A percentile compares a stretch with the other conserved stretches of the same genome.
These are phyloP conservation scores for Rhadinocentrus ornatus DNA, from an alignment of 2,797 vertebrate species.

Conservation along the genomic window DNA sequence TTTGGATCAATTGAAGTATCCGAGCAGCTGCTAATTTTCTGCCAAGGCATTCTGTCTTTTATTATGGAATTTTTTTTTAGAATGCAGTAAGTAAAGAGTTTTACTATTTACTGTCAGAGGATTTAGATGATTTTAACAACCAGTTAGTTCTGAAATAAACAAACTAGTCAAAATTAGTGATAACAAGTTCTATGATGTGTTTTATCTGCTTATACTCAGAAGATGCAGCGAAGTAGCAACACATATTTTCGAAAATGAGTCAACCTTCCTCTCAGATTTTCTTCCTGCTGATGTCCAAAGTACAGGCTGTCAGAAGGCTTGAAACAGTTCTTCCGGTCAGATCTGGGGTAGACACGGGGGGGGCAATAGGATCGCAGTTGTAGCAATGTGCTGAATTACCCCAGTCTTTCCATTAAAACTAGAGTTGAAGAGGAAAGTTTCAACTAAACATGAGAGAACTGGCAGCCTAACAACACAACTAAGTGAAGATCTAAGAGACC, in stretches of 20 bases:
- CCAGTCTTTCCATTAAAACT: not conserved
- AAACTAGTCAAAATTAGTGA: not conserved
- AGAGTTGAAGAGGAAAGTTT: slow-evolving; percentile 50
- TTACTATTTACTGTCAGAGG: not conserved
- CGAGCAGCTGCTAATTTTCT: too few species aligned
- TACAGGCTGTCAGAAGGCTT: not conserved
- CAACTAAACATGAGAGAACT: slow-evolving; percentile 80
- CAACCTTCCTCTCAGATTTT: not conserved
- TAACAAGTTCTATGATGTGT: not conserved
- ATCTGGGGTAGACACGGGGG: not conserved
- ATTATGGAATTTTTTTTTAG: too few species aligned
- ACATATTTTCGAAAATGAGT: slow-evolving; percentile 1
- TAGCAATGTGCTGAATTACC: not conserved
- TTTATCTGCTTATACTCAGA: not conserved
- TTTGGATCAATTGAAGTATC: too few species aligned
- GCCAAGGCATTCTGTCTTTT: too few species aligned
- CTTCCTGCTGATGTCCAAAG: slow-evolving; percentile 2
- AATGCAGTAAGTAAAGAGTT: too few species aligned
- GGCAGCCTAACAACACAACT: slow-evolving; percentile 87
- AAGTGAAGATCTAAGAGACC: slow-evolving; percentile 79
- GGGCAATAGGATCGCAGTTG: not conserved
- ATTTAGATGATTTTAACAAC: not conserved
- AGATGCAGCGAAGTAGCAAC: not conserved
- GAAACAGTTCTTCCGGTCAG: not conserved
- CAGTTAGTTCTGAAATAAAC: not conserved